These are phyloP conservation scores for Podabrus alpinus DNA, from an alignment of 2,888 invertebrate genomes.

Conservation along the genomic window DNA sequence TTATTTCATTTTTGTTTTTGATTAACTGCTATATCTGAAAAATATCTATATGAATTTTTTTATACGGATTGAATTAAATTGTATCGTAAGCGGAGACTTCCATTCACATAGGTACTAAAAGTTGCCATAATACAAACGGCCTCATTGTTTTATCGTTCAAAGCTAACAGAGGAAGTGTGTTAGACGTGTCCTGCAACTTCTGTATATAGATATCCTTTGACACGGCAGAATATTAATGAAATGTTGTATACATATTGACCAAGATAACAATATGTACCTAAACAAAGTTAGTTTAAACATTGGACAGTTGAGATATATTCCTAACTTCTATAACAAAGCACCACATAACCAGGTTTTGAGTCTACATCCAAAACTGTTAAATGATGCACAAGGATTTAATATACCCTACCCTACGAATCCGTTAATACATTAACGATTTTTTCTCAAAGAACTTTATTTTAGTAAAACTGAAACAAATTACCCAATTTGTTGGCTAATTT, in stretches of 20 bases:
- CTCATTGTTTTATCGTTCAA: constrained; percentile 17
- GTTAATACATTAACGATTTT: not conserved
- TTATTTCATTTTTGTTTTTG: constrained; percentile 5
- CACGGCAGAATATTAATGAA: constrained; percentile 41
- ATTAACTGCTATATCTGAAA: constrained; percentile 5
- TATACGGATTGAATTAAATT: not conserved
- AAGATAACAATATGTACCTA: constrained; percentile 35
- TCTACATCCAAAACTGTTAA: constrained; percentile 4
- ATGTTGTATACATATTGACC: constrained; percentile 40
- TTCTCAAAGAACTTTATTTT: not conserved
- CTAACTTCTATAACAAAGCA: constrained; percentile 34
- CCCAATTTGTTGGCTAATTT: constrained; percentile 44
- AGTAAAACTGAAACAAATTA: constrained; percentile 5
- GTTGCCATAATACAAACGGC: constrained; percentile 17
- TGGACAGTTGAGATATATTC: constrained; percentile 34
- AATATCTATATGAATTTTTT: not conserved
- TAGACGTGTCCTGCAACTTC: constrained; percentile 28
- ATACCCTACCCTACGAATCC: not conserved
- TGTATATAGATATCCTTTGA: constrained; percentile 38
- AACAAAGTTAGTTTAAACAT: constrained; percentile 41
- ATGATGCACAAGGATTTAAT: constrained; percentile 1
- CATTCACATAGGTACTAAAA: constrained; percentile 9
- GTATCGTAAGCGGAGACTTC: not conserved
- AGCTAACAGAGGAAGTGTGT: constrained; percentile 22
- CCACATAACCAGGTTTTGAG: not conserved